Conservation (phyloP, 2,113 vertebrate species). For the Triplophysa siluroides region DNA sequence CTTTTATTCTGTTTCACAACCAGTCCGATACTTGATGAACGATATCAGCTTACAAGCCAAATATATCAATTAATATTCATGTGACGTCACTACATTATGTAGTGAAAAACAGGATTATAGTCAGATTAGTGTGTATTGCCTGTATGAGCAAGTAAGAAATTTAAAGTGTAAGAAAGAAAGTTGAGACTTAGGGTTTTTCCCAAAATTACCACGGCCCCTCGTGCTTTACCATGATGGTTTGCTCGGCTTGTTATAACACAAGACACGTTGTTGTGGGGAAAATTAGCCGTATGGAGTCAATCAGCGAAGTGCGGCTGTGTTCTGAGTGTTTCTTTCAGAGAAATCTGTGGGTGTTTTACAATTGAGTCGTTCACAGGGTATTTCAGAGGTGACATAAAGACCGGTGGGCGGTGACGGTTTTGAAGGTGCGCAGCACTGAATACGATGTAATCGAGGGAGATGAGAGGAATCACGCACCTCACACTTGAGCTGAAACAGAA, state of each 20-base stretch:
- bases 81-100: too few species aligned
- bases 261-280: not conserved
- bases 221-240: not conserved
- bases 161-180: not conserved
- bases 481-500: not conserved
- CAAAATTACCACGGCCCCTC: not conserved
- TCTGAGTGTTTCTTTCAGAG: slow-evolving; percentile 8
- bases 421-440: slow-evolving; percentile 5
- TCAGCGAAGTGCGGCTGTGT: not conserved
- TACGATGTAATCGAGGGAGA: slow-evolving; percentile 32
- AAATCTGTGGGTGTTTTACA: slow-evolving; percentile 27
- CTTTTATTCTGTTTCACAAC: too few species aligned
- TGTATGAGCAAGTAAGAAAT: not conserved
- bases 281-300: not conserved
- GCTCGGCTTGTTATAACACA: not conserved
- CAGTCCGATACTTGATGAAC: too few species aligned
- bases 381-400: slow-evolving; percentile 29
- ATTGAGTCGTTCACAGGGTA: slow-evolving; percentile 8
- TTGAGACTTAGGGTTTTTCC: not conserved
- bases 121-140: not conserved
- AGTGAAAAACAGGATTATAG: too few species aligned
- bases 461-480: not conserved
- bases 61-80: too few species aligned
- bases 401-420: not conserved
- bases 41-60: too few species aligned